Evolutionary conservation across 2,888 invertebrate genomes (phyloP).

Genomic region (Ophion ellenae): DNA sequence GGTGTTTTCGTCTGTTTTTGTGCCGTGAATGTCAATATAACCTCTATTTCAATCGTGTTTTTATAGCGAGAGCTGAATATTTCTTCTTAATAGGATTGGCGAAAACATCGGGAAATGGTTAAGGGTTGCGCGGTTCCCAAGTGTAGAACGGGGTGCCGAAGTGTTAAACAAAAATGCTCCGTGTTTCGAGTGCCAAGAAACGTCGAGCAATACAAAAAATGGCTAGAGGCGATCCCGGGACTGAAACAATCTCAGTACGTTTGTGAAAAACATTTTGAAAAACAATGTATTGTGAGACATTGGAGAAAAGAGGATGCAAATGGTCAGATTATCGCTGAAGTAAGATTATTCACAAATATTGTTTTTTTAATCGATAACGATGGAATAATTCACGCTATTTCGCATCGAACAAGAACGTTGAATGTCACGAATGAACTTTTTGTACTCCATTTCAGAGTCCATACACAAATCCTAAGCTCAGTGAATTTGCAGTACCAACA

Average conservation of each 20-base stretch:
- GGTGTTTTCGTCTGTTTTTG: not conserved
- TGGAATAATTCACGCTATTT: not conserved
- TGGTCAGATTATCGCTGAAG: not conserved
- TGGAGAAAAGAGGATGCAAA: not conserved
- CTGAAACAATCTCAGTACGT: constrained; percentile 7
- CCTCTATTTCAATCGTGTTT: not conserved
- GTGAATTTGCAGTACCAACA: not conserved
- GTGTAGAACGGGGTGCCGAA: not conserved
- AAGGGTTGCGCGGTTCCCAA: not conserved
- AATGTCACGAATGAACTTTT: not conserved
- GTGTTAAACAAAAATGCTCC: not conserved
- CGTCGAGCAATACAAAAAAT: not conserved
- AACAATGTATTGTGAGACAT: not conserved
- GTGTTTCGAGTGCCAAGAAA: constrained; percentile 5
- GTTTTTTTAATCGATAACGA: not conserved
- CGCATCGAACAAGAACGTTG: not conserved
- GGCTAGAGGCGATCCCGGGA: not conserved
- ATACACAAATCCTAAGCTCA: not conserved
- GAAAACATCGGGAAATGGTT: not conserved
- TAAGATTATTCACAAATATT: not conserved
- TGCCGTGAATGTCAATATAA: not conserved
- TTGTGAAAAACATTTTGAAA: constrained; percentile 10
- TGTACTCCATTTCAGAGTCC: not conserved
- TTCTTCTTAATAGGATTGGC: not conserved
- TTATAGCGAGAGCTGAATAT: not conserved